A percentile compares a stretch with the other conserved stretches of the same genome.
Evolutionary conservation across 1,140 invertebrate species (phyloP).

Genomic region (Calephelis virginiensis): DNA sequence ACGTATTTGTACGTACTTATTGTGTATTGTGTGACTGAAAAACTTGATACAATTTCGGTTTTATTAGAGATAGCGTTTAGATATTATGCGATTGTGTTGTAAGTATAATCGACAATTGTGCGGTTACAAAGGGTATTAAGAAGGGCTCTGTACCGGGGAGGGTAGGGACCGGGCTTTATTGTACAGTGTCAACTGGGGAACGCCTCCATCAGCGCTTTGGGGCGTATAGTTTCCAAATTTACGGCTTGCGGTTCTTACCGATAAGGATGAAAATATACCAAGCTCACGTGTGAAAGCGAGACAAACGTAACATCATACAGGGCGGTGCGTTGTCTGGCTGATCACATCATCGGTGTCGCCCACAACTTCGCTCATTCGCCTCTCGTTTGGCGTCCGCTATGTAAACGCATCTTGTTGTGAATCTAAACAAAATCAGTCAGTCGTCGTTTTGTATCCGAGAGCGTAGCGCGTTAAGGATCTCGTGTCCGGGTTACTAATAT

Average conservation of each 20-base stretch:
- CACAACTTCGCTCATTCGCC: conserved; percentile 66
- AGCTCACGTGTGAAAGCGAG: conserved; percentile 31
- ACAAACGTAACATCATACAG: conserved; percentile 26
- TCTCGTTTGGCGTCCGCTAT: conserved; percentile 74
- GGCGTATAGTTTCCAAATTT: conserved; percentile 36
- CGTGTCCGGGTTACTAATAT: conserved; percentile 52
- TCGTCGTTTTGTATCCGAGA: conserved; percentile 70
- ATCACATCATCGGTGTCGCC: conserved; percentile 40
- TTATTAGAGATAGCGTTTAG: conserved; percentile 11
- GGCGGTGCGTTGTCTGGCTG: conserved; percentile 43
- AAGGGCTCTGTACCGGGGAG: conserved; percentile 37
- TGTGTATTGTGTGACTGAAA: conserved; percentile 9
- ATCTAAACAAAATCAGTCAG: conserved; percentile 78
- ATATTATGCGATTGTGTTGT: conserved; percentile 26
- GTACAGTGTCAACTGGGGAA: conserved; percentile 31
- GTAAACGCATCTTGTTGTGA: conserved; percentile 77
- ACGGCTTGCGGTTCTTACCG: conserved; percentile 18
- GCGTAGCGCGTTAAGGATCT: conserved; percentile 60
- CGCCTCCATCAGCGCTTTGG: conserved; percentile 41
- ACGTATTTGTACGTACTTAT: background rate
- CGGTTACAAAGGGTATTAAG: conserved; percentile 36
- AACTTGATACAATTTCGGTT: conserved; percentile 5
- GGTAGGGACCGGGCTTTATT: conserved; percentile 36
- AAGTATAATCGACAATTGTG: conserved; percentile 40
- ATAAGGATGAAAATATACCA: conserved; percentile 31